Conservation (phyloP, 2,113 vertebrate genomes). For the Archilochus colubris region DNA sequence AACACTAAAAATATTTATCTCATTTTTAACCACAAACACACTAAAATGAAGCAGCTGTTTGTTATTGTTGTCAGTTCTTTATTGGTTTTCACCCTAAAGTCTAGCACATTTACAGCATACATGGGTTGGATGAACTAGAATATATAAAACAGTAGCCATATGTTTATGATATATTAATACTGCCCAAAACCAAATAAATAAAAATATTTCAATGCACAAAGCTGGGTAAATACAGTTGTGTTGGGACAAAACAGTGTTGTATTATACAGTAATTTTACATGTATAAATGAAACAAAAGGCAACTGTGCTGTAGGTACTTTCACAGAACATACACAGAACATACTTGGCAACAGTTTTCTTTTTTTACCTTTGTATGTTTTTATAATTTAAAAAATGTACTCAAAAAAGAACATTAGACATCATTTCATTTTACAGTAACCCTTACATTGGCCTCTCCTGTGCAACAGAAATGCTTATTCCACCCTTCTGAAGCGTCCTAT, state of each 20-base stretch:
- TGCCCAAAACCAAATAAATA: constrained; percentile 83
- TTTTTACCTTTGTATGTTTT: constrained; percentile 41
- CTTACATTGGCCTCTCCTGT: constrained; percentile 8
- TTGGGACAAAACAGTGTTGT: constrained; percentile 64
- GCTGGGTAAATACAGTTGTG: constrained; percentile 72
- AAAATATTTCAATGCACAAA: constrained; percentile 80
- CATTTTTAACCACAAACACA: neutral
- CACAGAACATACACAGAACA: constrained; percentile 64
- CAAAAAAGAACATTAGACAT: constrained; percentile 38
- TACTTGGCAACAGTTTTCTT: constrained; percentile 42
- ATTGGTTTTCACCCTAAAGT: constrained; percentile 78
- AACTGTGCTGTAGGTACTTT: constrained; percentile 72
- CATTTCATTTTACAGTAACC: constrained; percentile 27
- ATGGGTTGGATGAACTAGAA: constrained; percentile 75
- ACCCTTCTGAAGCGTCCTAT: neutral
- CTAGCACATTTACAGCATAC: constrained; percentile 85
- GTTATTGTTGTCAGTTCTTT: constrained; percentile 77
- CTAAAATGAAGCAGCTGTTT: neutral
- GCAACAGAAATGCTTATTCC: constrained; percentile 14
- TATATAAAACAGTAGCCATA: constrained; percentile 83
- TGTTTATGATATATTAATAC: constrained; percentile 82
- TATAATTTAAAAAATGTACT: constrained; percentile 33
- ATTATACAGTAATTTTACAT: constrained; percentile 78
- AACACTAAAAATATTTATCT: neutral
- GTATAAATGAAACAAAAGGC: constrained; percentile 75